Evolutionary conservation across 2,888 invertebrate species (phyloP).

Genomic region (Mantis religiosa): DNA sequence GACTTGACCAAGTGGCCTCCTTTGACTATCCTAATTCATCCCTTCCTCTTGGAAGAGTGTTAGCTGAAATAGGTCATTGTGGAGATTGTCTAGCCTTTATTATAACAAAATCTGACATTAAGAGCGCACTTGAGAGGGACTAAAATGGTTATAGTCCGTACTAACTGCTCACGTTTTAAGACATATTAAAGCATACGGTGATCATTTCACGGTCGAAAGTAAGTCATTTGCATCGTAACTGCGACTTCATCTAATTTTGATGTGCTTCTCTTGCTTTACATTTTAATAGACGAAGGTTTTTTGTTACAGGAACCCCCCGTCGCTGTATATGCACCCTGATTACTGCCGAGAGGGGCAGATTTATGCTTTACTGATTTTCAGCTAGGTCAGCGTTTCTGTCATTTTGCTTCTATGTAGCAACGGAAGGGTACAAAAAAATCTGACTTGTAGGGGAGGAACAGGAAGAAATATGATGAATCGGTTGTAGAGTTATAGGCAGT

Average conservation of each 20-base stretch:
- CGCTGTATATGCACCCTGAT: background rate
- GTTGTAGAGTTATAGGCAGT: background rate
- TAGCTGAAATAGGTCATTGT: too few relatives aligned
- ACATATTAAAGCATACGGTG: too few relatives aligned
- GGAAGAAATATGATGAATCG: constrained; percentile 7
- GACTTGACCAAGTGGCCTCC: too few relatives aligned
- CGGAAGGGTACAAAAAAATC: background rate
- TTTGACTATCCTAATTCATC: too few relatives aligned
- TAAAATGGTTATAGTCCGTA: too few relatives aligned
- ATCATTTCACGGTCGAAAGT: background rate
- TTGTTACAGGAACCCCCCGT: background rate
- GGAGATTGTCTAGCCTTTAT: too few relatives aligned
- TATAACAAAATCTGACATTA: too few relatives aligned
- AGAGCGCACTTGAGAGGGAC: too few relatives aligned
- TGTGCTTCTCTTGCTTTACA: background rate
- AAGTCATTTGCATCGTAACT: background rate
- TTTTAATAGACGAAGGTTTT: background rate
- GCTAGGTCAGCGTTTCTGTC: constrained; percentile 11
- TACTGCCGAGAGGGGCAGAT: background rate
- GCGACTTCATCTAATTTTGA: background rate
- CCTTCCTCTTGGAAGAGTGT: too few relatives aligned
- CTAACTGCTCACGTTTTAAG: too few relatives aligned
- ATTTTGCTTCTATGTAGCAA: background rate
- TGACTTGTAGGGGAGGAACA: background rate
- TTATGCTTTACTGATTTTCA: constrained; percentile 9